A percentile compares a stretch with the other conserved stretches of the same genome.
Conservation (phyloP, 2,113 vertebrate genomes). For the Elaphurus davidianus region DNA sequence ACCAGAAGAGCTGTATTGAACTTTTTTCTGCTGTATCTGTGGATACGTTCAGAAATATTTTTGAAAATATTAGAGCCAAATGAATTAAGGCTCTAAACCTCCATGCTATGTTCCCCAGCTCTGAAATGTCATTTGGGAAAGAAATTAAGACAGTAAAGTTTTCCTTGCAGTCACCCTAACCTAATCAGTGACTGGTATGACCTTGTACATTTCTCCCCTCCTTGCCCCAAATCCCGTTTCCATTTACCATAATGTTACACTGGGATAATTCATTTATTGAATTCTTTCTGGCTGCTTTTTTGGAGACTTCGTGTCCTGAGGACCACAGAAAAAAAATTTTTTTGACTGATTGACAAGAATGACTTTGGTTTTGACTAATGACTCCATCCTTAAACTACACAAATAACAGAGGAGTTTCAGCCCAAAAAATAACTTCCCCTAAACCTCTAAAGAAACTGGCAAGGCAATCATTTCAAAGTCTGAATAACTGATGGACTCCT, state of each 20-base stretch:
- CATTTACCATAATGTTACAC: constrained; percentile 22
- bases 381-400: constrained; percentile 24
- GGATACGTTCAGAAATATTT: not conserved
- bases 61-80: not conserved
- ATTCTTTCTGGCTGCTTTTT: not conserved
- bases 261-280: not conserved
- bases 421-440: constrained; percentile 1
- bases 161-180: not conserved
- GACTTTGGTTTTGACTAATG: constrained; percentile 34
- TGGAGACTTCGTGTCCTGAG: not conserved
- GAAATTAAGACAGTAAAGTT: not conserved
- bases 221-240: not conserved
- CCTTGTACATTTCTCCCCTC: not conserved
- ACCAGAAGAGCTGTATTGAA: not conserved
- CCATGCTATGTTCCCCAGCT: not conserved
- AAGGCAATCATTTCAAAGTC: not conserved
- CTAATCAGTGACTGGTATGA: constrained; percentile 32
- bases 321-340: not conserved
- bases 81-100: not conserved
- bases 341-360: constrained; percentile 11
- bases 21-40: not conserved
- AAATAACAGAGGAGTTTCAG: not conserved
- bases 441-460: not conserved
- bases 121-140: constrained; percentile 18
- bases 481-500: not conserved